Evolutionary conservation across 2,888 invertebrate genomes (phyloP), one percentile per base, ranked within the genome.

Genomic region (Cephus rjabovi): DNA sequence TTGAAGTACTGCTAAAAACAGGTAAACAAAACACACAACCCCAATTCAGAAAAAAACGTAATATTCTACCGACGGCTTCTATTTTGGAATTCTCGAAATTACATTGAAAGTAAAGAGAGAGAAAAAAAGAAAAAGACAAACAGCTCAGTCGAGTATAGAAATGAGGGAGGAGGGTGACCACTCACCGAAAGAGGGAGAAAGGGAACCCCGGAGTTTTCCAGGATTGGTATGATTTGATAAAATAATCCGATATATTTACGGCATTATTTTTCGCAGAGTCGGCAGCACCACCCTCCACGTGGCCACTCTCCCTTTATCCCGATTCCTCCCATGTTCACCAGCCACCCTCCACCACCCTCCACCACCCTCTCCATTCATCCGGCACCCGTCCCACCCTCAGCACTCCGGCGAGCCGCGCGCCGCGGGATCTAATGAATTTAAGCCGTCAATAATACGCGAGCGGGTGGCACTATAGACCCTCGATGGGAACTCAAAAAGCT

Each of bases 361-460:
- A 0, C 37, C 37, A 12, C n/a, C n/a, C 1, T 30, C n/a, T 11
- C 70, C 70, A 15, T 15, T 70, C 12, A 33, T 70, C 70, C 31
- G 12, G 37, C 70, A 31, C 1, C 70, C 35, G 1, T 4, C 11
- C 12, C 35, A 35, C 12, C 35, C 70, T 70, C 6, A 0, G 4
- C 69, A 23, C 30, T 34, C 70, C 70, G 70, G 0, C 30, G 12
- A 1, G 37, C 37, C 12, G 34, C 71, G 30, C 6, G 23, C 68
- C 81, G 75, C 78, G 75, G 81, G 81, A 84, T 84, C 85, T 86
- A 87, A 87, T 87, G 87, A 86, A 87, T 86, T 86, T 83, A 84
- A 86, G 82, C 85, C 83, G 84, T 84, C 84, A 83, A 84, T 80
- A 79, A 80, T 86, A 86, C 83, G 81, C 78, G 81, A 81, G 79